phyloP scores from a whole-genome alignment of 2,113 vertebrate species.

The Trichomycterus rosablanca region DNA sequence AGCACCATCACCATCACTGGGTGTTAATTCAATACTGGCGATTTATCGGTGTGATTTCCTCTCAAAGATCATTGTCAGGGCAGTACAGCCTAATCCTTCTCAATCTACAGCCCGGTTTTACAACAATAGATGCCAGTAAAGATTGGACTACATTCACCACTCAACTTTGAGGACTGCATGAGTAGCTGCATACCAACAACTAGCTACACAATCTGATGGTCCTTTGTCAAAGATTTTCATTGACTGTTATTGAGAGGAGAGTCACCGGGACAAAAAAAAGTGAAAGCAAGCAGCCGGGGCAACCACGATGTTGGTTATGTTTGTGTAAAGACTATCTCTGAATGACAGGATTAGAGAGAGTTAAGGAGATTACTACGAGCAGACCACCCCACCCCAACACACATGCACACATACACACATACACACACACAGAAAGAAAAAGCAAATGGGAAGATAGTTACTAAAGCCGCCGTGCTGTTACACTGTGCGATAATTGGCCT shows the following conservation, averaged over 20 bases:
- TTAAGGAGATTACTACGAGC: constrained; percentile 78
- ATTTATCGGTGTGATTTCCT: neutral
- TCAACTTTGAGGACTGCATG: constrained; percentile 53
- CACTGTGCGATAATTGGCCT: too few species aligned
- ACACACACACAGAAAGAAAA: constrained; percentile 9
- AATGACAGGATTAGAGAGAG: constrained; percentile 78
- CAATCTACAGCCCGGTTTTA: constrained; percentile 28
- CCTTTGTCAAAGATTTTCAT: constrained; percentile 69
- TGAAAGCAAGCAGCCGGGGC: constrained; percentile 71
- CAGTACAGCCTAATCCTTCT: constrained; percentile 21
- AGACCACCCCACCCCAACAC: constrained; percentile 52
- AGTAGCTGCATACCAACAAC: constrained; percentile 62
- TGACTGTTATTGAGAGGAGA: constrained; percentile 71
- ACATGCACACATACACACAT: constrained; percentile 23
- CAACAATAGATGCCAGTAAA: constrained; percentile 31
- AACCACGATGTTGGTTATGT: constrained; percentile 77
- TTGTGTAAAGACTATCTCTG: constrained; percentile 77
- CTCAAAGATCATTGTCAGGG: constrained; percentile 24
- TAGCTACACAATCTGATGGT: constrained; percentile 67
- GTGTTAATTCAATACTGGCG: neutral
- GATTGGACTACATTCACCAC: constrained; percentile 45
- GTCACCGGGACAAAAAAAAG: constrained; percentile 68
- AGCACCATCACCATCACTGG: neutral
- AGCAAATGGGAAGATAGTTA: too few species aligned
- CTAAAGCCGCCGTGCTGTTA: too few species aligned